These are phyloP conservation scores for Drosophila falleni DNA, from an alignment of 2,888 invertebrate genomes.

Conservation along the genomic window DNA sequence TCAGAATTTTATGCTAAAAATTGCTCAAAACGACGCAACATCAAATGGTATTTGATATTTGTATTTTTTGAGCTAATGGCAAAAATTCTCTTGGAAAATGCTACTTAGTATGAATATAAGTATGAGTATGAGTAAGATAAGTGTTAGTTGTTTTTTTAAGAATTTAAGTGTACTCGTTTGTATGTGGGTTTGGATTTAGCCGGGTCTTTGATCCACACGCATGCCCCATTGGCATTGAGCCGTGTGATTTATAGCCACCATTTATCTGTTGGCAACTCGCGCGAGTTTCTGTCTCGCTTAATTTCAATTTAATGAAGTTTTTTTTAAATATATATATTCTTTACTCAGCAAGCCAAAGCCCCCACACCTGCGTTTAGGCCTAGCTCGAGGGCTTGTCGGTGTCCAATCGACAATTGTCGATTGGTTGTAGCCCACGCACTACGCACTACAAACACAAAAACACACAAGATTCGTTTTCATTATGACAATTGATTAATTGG, in stretches of 20 bases:
- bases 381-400: constrained; percentile 51
- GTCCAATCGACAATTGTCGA: constrained; percentile 38
- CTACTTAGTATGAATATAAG: constrained; percentile 24
- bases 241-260: constrained; percentile 62
- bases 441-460: background rate
- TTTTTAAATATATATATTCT: constrained; percentile 7
- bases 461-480: constrained; percentile 59
- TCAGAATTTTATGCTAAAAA: constrained; percentile 59
- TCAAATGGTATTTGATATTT: constrained; percentile 18
- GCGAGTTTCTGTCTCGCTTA: constrained; percentile 43
- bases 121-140: constrained; percentile 11
- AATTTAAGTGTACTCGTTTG: constrained; percentile 1
- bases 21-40: constrained; percentile 23
- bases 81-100: constrained; percentile 41
- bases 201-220: constrained; percentile 59
- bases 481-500: constrained; percentile 73
- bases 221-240: constrained; percentile 52
- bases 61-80: constrained; percentile 28
- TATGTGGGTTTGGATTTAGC: constrained; percentile 53
- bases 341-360: constrained; percentile 4
- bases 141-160: background rate
- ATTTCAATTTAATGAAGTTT: constrained; percentile 67
- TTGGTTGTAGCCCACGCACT: constrained; percentile 53
- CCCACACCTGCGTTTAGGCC: constrained; percentile 42
- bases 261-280: constrained; percentile 49